Evolutionary conservation across 1,140 invertebrate genomes (phyloP), one percentile per base, ranked within the genome.

Genomic region (Microplitis demolitor): DNA sequence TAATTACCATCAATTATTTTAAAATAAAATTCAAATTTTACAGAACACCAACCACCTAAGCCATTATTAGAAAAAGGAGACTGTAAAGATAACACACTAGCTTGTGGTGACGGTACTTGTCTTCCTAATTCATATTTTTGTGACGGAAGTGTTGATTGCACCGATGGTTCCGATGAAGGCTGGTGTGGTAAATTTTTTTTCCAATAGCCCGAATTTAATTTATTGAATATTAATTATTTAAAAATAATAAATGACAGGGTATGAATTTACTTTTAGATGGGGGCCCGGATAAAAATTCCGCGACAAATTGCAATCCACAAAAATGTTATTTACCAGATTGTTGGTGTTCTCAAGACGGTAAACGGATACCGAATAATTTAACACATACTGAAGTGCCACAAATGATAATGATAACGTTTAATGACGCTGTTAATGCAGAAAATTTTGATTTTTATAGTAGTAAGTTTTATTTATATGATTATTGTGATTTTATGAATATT

Each of bases 351-450:
- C 86, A 87, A 67, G 91, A 94, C 79, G 94, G 90, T 53, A 89
- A 85, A 6, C 67, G 76, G 70, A 75, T 85, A 53, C 89, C 89
- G 8, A 88, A 87, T 24, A 88, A 89, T 76, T 70, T 90, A 5
- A 87, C 88, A 4, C 77, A 80, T 0, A 77, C 80, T 4, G 62
- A 76, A 78, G 88, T 90, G 39, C 90, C 90, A 16, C 89, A 93
- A 87, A 95, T 96, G 91, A 92, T 96, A 63, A 87, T 92, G 1
- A 79, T 96, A 4, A 95, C 93, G 1, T 96, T 96, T 78, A 91
- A 95, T 77, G 94, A 95, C 76, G 91, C 94, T 1, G 89, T 95
- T 1, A 95, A 93, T 84, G 89, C 90, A 61, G 92, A 94, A 71
- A 94, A 94, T 81, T 93, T 92, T 87, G 90, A 94, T 74, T 83